Percentiles rank a stretch among this genome's conserved stretches.
These are phyloP conservation scores for Chloropsis cyanopogon DNA, from an alignment of 2,113 vertebrate species.

Conservation along the genomic window DNA sequence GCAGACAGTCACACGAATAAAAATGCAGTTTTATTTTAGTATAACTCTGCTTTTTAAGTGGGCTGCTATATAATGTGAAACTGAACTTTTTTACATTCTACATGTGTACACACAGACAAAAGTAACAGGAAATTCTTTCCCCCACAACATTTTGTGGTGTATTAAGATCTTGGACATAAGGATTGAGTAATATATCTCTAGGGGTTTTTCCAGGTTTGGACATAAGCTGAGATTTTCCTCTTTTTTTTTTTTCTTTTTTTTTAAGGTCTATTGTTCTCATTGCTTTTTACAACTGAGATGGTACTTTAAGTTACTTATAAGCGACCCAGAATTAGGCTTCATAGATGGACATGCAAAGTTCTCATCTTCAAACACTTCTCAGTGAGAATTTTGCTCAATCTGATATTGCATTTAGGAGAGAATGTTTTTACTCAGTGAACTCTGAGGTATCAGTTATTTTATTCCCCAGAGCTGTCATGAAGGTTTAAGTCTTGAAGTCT, in stretches of 20 bases:
- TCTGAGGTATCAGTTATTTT: background rate
- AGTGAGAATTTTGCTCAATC: background rate
- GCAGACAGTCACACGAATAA: background rate
- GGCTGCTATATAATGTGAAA: background rate
- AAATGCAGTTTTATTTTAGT: background rate
- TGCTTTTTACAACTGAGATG: background rate
- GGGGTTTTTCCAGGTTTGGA: background rate
- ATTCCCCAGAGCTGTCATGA: background rate
- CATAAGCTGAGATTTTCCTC: background rate
- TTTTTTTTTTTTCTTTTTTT: background rate
- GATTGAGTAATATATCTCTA: background rate
- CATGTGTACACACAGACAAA: background rate
- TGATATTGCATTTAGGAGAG: background rate
- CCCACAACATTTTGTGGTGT: background rate
- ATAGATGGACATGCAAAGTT: background rate
- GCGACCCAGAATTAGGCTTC: background rate
- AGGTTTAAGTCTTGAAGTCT: background rate
- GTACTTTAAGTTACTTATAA: background rate
- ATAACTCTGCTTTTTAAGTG: background rate
- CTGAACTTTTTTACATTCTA: background rate
- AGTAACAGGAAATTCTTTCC: background rate
- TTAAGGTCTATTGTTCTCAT: background rate
- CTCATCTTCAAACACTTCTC: background rate
- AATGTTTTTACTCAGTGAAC: background rate
- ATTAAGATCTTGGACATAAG: background rate